Evolutionary conservation across 2,888 invertebrate genomes (phyloP), one percentile per base, ranked within the genome.

Genomic region (Mellilla xanthometata): DNA sequence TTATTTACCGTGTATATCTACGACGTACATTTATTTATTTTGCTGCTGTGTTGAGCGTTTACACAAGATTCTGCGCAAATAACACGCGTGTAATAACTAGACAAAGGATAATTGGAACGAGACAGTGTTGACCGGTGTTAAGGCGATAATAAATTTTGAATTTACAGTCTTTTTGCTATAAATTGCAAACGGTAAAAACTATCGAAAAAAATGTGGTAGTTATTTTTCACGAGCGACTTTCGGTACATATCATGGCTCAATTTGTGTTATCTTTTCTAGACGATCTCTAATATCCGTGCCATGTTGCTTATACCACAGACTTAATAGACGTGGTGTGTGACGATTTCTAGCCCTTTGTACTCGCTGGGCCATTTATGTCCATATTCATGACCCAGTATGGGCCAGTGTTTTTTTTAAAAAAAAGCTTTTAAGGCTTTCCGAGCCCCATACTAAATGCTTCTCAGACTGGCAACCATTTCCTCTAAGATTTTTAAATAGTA

Each of bases 231-330:
- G 12, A 19, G 19, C 12, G 3, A 22, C 11, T 12, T 15, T 12
- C n/a, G 2, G 5, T 36, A 5, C 28, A 12, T 36, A 8, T 15
- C 27, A 11, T n/a, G 10, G 36, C 10, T 27, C 24, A 24, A 24
- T 36, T 11, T 6, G 15, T 36, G 15, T 13, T 12, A 30, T 41
- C 34, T 41, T 5, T 22, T 3, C 31, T 31, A 36, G 36, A 31
- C 36, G 9, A 42, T 42, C 34, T 42, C 10, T 42, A 30, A 10
- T 28, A 36, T 36, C 27, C 15, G 6, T 28, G 9, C 36, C 8
- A 6, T n/a, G n/a, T n/a, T n/a, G n/a, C n/a, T n/a, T 19, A 11
- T 34, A 23, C 0, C 8, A n/a, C 12, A 11, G 15, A 19, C n/a
- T 3, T 26, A 26, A n/a, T 7, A 7, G n/a, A 26, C 1, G 9